These are phyloP conservation scores for Drosophila repleta DNA, from an alignment of 1,140 invertebrate genomes.

Conservation along the genomic window DNA sequence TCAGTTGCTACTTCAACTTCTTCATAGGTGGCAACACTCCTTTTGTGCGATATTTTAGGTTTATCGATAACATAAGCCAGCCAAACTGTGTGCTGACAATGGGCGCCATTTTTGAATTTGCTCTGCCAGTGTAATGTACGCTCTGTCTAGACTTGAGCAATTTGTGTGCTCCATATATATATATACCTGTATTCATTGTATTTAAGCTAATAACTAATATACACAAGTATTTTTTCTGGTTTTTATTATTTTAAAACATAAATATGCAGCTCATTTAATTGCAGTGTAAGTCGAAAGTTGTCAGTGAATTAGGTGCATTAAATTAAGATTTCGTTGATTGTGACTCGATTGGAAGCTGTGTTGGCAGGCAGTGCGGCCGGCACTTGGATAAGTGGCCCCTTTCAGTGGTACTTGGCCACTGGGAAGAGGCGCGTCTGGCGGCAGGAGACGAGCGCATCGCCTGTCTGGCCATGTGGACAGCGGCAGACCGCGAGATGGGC, in stretches of 20 bases:
- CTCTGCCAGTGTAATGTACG: too few relatives aligned
- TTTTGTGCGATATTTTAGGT: not conserved
- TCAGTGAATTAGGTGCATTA: slow-evolving; percentile 27
- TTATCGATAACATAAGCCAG: not conserved
- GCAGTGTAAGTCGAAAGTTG: slow-evolving; percentile 20
- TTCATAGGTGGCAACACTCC: not conserved
- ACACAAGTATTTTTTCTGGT: not conserved
- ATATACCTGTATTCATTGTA: not conserved
- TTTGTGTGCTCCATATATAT: too few relatives aligned
- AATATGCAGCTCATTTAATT: slow-evolving; percentile 19
- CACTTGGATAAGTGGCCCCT: not conserved
- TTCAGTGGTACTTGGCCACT: slow-evolving; percentile 79
- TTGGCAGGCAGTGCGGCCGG: slow-evolving; percentile 69
- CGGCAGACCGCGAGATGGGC: slow-evolving; percentile 92
- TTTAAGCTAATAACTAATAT: not conserved
- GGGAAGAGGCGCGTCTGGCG: slow-evolving; percentile 76
- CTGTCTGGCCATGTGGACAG: slow-evolving; percentile 91
- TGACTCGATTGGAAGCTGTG: slow-evolving; percentile 15
- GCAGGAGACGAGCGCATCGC: slow-evolving; percentile 87
- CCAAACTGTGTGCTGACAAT: not conserved
- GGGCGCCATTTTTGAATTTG: not conserved
- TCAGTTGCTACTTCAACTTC: too few relatives aligned
- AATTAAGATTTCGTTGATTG: slow-evolving; percentile 6
- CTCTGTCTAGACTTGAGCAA: too few relatives aligned
- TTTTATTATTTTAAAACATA: slow-evolving; percentile 7